Percentiles rank a stretch among this genome's conserved stretches.
These are phyloP conservation scores for Eupithecia pulchellata DNA, from an alignment of 2,888 invertebrate genomes.

Conservation along the genomic window DNA sequence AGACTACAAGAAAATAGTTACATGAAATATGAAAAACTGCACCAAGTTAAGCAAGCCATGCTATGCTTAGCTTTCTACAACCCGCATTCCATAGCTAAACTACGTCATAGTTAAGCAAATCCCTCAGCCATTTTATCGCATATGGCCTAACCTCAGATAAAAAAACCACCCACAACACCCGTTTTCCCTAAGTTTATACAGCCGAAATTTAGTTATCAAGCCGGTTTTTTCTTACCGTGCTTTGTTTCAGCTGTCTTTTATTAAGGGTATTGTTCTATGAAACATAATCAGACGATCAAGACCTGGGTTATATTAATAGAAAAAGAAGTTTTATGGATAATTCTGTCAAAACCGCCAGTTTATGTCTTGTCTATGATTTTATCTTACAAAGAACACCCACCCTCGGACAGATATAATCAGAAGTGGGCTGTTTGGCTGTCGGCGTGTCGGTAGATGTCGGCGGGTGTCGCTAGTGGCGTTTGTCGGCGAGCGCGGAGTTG, in stretches of 20 bases:
- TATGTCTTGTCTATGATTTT: neutral
- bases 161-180: neutral
- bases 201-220: neutral
- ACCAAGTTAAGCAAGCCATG: neutral
- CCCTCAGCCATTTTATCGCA: neutral
- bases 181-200: neutral
- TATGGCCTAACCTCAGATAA: neutral
- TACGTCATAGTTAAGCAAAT: neutral
- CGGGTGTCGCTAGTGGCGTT: conserved; percentile 53
- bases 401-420: neutral
- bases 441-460: neutral
- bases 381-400: neutral
- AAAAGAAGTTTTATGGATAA: neutral
- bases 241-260: neutral
- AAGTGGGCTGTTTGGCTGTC: neutral
- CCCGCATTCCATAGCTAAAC: neutral
- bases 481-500: conserved; percentile 62
- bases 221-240: neutral
- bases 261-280: neutral
- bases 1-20: neutral
- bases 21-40: neutral
- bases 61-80: neutral
- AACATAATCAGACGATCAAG: neutral
- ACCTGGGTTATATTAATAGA: neutral
- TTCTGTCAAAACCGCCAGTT: neutral